Conservation (phyloP, 1,140 invertebrate genomes). For the Macrobrachium nipponense region DNA sequence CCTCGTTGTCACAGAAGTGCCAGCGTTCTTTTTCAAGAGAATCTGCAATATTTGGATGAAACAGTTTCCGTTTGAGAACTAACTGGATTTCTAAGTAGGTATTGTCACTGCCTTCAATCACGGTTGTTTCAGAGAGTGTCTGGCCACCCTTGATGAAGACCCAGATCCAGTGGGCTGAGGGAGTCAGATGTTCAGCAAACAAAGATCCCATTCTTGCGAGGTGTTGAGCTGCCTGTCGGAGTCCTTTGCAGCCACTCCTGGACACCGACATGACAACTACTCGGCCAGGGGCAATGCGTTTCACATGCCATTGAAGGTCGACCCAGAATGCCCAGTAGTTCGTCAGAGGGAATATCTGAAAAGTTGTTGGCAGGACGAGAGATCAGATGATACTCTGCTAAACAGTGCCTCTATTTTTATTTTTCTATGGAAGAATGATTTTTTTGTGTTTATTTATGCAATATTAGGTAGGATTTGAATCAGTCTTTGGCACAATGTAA, state of each 20-base stretch:
- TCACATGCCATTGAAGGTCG: constrained; percentile 57
- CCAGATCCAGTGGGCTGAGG: constrained; percentile 61
- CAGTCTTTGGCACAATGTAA: too few relatives aligned
- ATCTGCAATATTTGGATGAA: background rate
- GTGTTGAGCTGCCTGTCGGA: constrained; percentile 31
- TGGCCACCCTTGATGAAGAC: constrained; percentile 61
- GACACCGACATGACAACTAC: constrained; percentile 38
- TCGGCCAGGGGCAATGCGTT: constrained; percentile 38
- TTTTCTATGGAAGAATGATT: too few relatives aligned
- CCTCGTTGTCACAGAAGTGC: constrained; percentile 38
- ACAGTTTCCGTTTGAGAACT: background rate
- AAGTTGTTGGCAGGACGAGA: background rate
- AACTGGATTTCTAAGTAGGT: constrained; percentile 24
- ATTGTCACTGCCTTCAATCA: constrained; percentile 5
- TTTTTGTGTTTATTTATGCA: too few relatives aligned
- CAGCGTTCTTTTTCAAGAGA: constrained; percentile 15
- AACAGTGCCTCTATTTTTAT: too few relatives aligned
- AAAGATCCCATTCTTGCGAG: constrained; percentile 46
- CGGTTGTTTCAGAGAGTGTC: constrained; percentile 56
- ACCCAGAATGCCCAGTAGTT: constrained; percentile 47
- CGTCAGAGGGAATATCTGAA: constrained; percentile 52
- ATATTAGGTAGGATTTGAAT: too few relatives aligned
- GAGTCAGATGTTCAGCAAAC: constrained; percentile 50
- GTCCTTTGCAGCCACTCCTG: constrained; percentile 44
- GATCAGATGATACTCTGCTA: background rate